These are phyloP conservation scores for Malurus melanocephalus DNA, from an alignment of 2,113 vertebrate genomes.

Conservation along the genomic window DNA sequence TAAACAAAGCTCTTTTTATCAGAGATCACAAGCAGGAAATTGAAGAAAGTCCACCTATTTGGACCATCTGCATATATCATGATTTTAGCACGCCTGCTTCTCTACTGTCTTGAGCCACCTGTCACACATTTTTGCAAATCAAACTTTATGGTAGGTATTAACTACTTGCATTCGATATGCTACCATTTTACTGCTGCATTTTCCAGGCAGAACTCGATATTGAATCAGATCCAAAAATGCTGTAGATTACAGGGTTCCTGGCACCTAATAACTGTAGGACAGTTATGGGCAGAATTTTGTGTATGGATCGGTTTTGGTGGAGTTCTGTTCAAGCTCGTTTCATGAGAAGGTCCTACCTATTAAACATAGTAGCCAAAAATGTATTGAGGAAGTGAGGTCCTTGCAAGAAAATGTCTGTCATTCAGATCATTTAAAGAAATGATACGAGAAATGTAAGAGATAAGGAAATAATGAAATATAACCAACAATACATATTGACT, in stretches of 20 bases:
- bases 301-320: not conserved
- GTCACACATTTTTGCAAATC: not conserved
- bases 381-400: not conserved
- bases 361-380: not conserved
- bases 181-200: not conserved
- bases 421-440: not conserved
- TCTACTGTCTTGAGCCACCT: not conserved
- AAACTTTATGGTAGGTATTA: not conserved
- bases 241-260: not conserved
- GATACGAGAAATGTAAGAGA: rapidly evolving
- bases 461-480: not conserved
- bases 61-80: not conserved
- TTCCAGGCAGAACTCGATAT: not conserved
- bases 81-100: not conserved
- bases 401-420: not conserved
- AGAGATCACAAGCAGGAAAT: not conserved
- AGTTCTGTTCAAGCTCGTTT: not conserved
- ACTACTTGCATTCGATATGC: not conserved
- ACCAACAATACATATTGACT: rapidly evolving
- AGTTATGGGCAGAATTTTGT: not conserved
- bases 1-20: not conserved
- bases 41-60: not conserved
- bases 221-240: not conserved
- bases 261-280: not conserved
- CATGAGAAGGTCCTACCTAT: not conserved